Base-by-base conservation (phyloP, 2,888 invertebrate genomes). In the Hyposoter dolosus region DNA sequence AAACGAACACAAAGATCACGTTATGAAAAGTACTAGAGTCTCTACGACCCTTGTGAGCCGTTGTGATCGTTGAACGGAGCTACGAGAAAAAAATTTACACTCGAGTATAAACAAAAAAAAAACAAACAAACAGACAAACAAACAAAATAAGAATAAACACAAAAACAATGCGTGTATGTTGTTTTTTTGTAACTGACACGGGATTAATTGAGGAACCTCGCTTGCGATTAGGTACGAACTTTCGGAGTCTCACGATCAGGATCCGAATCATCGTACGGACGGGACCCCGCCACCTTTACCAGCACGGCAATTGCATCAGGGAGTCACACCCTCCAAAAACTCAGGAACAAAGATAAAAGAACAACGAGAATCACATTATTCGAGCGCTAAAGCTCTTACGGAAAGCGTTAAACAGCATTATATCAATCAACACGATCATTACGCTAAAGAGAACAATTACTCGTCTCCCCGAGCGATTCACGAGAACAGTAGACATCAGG, bases 271-370 rank as follows among this genome's bases (percentile, higher is more conserved):
- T 77, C 92, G 92, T 9, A 84, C 89, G 19, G 93, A 94, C 69
- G 95, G 95, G 23, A 93, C 95, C 2, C 95, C 95, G n/a, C 95
- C 95, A 0, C 95, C 96, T 1, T 92, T 95, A 10, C 95, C 96
- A 2, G 94, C 94, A 1, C 93, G 95, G 7, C 94, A 92, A 53
- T 93, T 91, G 23, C 92, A 90, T 72, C 94, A 94, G 82, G 85
- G 85, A 7, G 81, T 89, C 5, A 89, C 92, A 17, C 90, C 92
- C 0, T 92, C 88, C 77, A 93, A 92, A 86, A 72, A 76, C 72
- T 45, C 89, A 0, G 84, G 85, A 5, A 89, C 90, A 65, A 94
- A 93, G 85, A 56, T 32, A 66, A 93, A 93, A 76, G 94, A 93
- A 6, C 60, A 60, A 60, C 91, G 92, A 35, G 91, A 92, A 82